A percentile compares a stretch with the other conserved stretches of the same genome.
Evolutionary conservation across 2,888 invertebrate species (phyloP).

Genomic region (Synergus itoensis): DNA sequence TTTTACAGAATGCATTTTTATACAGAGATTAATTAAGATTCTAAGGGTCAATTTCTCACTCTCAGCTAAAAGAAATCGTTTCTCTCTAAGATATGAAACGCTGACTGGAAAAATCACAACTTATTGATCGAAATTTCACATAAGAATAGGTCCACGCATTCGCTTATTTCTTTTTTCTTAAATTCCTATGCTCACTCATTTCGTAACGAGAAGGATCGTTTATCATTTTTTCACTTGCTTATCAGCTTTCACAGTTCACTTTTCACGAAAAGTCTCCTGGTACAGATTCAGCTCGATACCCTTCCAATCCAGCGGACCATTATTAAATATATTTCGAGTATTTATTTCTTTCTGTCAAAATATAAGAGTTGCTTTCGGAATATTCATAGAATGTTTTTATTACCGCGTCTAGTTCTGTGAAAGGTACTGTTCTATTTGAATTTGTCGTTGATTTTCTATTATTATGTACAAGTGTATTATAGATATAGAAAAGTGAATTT

Average conservation of each 20-base stretch:
- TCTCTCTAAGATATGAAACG: slow-evolving; percentile 57
- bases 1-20: not conserved
- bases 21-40: slow-evolving; percentile 19
- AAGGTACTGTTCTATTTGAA: slow-evolving; percentile 17
- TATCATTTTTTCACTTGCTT: slow-evolving; percentile 11
- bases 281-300: slow-evolving; percentile 10
- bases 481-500: slow-evolving; percentile 39
- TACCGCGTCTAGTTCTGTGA: slow-evolving; percentile 25
- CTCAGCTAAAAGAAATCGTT: slow-evolving; percentile 32
- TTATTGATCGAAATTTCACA: not conserved
- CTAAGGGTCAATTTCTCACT: slow-evolving; percentile 12
- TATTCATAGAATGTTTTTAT: slow-evolving; percentile 11
- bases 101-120: slow-evolving; percentile 48
- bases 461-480: slow-evolving; percentile 34
- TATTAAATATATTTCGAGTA: slow-evolving; percentile 20
- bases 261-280: slow-evolving; percentile 6
- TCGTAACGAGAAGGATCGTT: slow-evolving; percentile 31
- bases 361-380: slow-evolving; percentile 1
- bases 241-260: slow-evolving; percentile 25
- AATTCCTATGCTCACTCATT: slow-evolving; percentile 29
- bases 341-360: slow-evolving; percentile 14
- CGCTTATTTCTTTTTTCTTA: not conserved
- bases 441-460: slow-evolving; percentile 30
- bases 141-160: slow-evolving; percentile 10
- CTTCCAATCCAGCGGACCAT: not conserved